Evolutionary conservation across 1,140 invertebrate genomes (phyloP), one percentile per base, ranked within the genome.

Genomic region (Papilio polyxenes): DNA sequence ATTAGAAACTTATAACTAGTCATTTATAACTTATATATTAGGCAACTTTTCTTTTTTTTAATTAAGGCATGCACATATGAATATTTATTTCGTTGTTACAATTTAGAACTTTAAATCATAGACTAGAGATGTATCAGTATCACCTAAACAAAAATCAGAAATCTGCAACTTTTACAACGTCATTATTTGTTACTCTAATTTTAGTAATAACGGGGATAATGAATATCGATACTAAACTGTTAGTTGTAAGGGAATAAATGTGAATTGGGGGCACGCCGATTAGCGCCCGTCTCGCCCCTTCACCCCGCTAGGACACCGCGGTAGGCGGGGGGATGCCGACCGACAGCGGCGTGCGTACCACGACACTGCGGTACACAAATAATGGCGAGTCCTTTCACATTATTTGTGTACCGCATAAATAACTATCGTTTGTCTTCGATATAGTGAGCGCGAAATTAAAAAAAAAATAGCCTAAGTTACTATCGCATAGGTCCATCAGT

Each of bases 291-390:
- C 62, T 65, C 62, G 13, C 31, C 65, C 31, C 65, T 11, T 20
- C 31, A 1, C 11, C 65, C 11, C 11, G 65, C 65, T 15, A 69
- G 65, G 20, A 65, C 65, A 3, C 15, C 2, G 44, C 37, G 48
- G 74, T 13, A n/a, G 74, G 7, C 8, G 37, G n/a, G 10, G 17
- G 37, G 74, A 7, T 3, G 44, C 17, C 8, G 74, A 23, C 40
- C 44, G 74, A 37, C 44, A 40, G 37, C 44, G 40, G 40, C 17
- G 44, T 75, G 74, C 37, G 48, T 49, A 17, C 44, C 74, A 17
- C 40, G 74, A 49, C 48, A n/a, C 74, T 49, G 74, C 48, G 74
- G 40, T 75, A 75, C n/a, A 75, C 44, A 75, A 75, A 75, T 75
- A 75, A 75, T 75, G 74, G 40, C 9, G n/a, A 48, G 44, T 17